A percentile compares a stretch with the other conserved stretches of the same genome.
Evolutionary conservation across 2,888 invertebrate species (phyloP).

Genomic region (Nasonovia ribisnigri): DNA sequence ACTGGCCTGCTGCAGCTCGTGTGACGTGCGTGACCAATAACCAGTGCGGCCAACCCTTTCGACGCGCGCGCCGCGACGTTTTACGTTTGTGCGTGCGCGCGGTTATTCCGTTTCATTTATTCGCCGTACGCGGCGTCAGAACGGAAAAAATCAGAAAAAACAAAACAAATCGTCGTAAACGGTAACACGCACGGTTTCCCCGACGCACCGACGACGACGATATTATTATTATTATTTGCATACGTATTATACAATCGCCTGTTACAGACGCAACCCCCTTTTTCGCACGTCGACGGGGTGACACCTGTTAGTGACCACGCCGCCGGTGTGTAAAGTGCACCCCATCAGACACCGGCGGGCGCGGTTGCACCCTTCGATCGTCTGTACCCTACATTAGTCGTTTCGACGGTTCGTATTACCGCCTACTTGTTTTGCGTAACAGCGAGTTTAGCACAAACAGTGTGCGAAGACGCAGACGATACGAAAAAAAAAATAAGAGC

Average conservation of each 20-base stretch:
- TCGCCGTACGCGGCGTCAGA: neutral
- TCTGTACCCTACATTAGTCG: neutral
- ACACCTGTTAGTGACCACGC: constrained; percentile 40
- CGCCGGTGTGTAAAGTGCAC: neutral
- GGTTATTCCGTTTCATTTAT: neutral
- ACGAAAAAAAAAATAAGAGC: neutral
- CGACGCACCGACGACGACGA: neutral
- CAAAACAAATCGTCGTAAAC: neutral
- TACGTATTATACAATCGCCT: neutral
- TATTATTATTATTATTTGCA: neutral
- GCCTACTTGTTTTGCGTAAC: neutral
- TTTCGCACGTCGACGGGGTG: neutral
- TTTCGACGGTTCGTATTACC: neutral
- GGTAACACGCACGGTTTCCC: neutral
- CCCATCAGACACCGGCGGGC: neutral
- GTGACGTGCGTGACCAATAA: constrained; percentile 65
- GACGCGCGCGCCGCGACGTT: constrained; percentile 1
- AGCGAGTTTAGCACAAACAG: too few relatives aligned
- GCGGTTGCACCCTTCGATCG: neutral
- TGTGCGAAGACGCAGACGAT: neutral
- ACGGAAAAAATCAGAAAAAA: neutral
- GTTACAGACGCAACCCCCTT: neutral
- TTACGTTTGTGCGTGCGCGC: constrained; percentile 5
- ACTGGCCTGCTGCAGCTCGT: constrained; percentile 10
- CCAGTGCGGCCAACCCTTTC: constrained; percentile 65